A percentile compares a stretch with the other conserved stretches of the same genome.
Evolutionary conservation across 2,888 invertebrate species (phyloP).

Genomic region (Tridacna crocea): DNA sequence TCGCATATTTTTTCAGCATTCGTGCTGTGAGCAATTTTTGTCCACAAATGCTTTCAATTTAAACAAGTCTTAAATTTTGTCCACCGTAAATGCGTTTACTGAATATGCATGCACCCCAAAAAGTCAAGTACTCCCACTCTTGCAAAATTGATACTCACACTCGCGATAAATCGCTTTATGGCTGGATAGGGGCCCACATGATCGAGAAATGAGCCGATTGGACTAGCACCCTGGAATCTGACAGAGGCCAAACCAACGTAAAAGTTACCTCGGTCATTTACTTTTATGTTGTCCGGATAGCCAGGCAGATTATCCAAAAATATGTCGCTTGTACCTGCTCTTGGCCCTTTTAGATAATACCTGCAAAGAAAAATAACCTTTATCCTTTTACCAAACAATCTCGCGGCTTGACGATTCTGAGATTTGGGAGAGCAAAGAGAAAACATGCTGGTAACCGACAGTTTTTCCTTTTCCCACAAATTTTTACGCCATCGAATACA

Average conservation of each 20-base stretch:
- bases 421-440: no score
- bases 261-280: slow-evolving; percentile 67
- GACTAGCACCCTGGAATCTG: slow-evolving; percentile 70
- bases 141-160: slow-evolving; percentile 59
- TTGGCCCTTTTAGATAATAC: slow-evolving; percentile 69
- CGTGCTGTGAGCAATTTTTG: no score
- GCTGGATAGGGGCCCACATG: slow-evolving; percentile 74
- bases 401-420: neutral
- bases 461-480: no score
- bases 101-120: no score
- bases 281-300: slow-evolving; percentile 78
- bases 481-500: no score
- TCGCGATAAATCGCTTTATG: slow-evolving; percentile 71
- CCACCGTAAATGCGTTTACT: no score
- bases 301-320: slow-evolving; percentile 77
- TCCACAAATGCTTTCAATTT: no score
- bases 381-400: neutral
- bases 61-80: no score
- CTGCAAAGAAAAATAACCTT: slow-evolving; percentile 48
- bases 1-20: no score
- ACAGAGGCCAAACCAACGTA: slow-evolving; percentile 74
- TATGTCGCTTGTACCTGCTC: slow-evolving; percentile 68
- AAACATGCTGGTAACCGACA: no score
- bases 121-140: no score
- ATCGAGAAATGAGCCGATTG: slow-evolving; percentile 75